phyloP scores from a whole-genome alignment of 2,113 vertebrate genomes.

The Campylomormyrus numenius region DNA sequence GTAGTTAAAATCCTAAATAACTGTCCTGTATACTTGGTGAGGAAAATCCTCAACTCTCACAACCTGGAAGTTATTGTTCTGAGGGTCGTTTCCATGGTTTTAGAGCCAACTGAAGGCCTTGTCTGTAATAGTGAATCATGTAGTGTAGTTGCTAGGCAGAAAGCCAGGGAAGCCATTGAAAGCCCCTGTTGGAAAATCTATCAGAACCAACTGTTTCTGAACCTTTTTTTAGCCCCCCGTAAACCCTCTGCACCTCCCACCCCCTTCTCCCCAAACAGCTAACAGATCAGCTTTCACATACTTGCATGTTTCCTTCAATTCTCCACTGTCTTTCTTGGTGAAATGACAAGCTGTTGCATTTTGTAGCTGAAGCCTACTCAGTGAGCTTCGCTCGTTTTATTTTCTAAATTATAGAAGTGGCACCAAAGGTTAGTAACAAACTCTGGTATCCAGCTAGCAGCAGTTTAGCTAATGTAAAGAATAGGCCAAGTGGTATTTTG shows the following conservation, averaged over 20 bases:
- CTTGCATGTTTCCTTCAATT: conserved; percentile 27
- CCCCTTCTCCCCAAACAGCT: conserved; percentile 20
- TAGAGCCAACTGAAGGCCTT: conserved; percentile 34
- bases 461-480: background rate
- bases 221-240: conserved; percentile 29
- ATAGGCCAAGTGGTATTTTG: background rate
- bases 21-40: background rate
- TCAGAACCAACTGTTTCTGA: conserved; percentile 39
- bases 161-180: conserved; percentile 33
- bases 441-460: background rate
- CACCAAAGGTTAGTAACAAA: background rate
- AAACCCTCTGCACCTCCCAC: conserved; percentile 11
- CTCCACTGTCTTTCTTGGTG: conserved; percentile 1
- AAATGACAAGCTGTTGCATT: conserved; percentile 5
- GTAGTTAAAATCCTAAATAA: background rate
- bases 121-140: conserved; percentile 37
- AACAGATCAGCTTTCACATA: conserved; percentile 31
- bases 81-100: conserved; percentile 25
- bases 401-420: too few relatives aligned
- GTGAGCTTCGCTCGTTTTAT: background rate
- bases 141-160: conserved; percentile 34
- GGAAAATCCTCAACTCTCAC: background rate
- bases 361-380: background rate
- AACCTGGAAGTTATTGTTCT: conserved; percentile 28
- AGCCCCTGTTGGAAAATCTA: conserved; percentile 36